phyloP scores from a whole-genome alignment of 2,888 invertebrate genomes.

The Sicus ferrugineus region DNA sequence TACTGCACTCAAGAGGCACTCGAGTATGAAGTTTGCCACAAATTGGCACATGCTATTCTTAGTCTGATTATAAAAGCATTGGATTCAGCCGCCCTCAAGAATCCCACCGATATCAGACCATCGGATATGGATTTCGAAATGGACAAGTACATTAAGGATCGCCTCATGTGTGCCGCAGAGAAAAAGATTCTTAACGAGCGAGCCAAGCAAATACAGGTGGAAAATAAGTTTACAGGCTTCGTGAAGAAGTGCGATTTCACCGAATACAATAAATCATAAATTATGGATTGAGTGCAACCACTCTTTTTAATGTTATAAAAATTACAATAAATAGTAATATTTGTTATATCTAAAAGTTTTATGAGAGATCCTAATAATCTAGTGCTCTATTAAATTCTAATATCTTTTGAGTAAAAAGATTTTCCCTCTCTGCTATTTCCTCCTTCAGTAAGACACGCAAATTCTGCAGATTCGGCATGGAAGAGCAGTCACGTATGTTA shows the following conservation, averaged over 20 bases:
- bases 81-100: conserved; percentile 52
- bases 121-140: conserved; percentile 51
- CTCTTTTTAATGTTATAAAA: not conserved
- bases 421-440: conserved; percentile 58
- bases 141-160: conserved; percentile 57
- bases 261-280: conserved; percentile 8
- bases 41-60: conserved; percentile 55
- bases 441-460: conserved; percentile 56
- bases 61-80: conserved; percentile 56
- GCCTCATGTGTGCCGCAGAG: conserved; percentile 56
- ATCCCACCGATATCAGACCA: conserved; percentile 44
- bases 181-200: conserved; percentile 48
- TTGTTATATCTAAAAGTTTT: not conserved
- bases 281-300: not conserved
- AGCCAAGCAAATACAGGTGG: not conserved
- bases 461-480: conserved; percentile 74
- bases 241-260: conserved; percentile 18
- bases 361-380: conserved; percentile 36
- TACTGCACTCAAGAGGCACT: conserved; percentile 54
- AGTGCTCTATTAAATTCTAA: conserved; percentile 57
- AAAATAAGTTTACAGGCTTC: not conserved
- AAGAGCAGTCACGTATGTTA: conserved; percentile 81
- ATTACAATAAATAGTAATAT: not conserved
- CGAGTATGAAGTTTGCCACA: conserved; percentile 57
- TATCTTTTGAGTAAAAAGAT: conserved; percentile 55